Base-by-base conservation (phyloP, 2,113 vertebrate genomes). In the Sterna hirundo region DNA sequence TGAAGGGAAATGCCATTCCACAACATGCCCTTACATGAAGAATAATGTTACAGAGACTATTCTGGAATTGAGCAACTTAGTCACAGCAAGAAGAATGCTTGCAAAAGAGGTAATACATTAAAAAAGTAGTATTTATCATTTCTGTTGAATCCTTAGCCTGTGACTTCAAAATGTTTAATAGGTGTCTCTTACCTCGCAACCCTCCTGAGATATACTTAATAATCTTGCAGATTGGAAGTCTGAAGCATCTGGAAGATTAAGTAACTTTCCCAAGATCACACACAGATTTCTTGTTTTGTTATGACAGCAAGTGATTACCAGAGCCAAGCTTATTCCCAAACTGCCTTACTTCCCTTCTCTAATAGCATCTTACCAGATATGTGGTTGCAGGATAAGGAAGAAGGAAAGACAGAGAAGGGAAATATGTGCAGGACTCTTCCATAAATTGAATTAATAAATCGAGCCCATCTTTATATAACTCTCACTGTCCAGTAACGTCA, bases 241-340 rank as follows among this genome's bases (percentile, higher is more conserved):
- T 80, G 70, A 91, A 38, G 70, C 61, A 58, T 83, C 70, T 82
- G 62, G 66, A 89, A 83, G 62, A 74, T 91, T 27, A 80, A 95
- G 27, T 62, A 55, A 74, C 42, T 86, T 93, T 74, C 18, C n/a
- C 30, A 30, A 82, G 57, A 79, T 94, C 65, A 80, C 44, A 83
- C 44, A 76, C 10, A 79, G 21, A 52, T 93, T 93, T 94, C 74
- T 95, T 84, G 40, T 87, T 93, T 87, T 49, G n/a, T 58, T 91
- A 47, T 72, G 84, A 91, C 46, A 96, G 49, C 58, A 90, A 74
- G 29, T 55, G 54, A 88, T 64, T 80, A 65, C 47, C 66, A 70
- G 46, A 93, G 86, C 77, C 75, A 91, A 81, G 46, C 62, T 83
- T 87, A 93, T 85, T 94, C 70, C 74, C 86, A 93, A 72, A 76